Percentiles rank a stretch among this genome's conserved stretches.
Evolutionary conservation across 2,888 invertebrate genomes (phyloP).

Genomic region (Gibbula magus): DNA sequence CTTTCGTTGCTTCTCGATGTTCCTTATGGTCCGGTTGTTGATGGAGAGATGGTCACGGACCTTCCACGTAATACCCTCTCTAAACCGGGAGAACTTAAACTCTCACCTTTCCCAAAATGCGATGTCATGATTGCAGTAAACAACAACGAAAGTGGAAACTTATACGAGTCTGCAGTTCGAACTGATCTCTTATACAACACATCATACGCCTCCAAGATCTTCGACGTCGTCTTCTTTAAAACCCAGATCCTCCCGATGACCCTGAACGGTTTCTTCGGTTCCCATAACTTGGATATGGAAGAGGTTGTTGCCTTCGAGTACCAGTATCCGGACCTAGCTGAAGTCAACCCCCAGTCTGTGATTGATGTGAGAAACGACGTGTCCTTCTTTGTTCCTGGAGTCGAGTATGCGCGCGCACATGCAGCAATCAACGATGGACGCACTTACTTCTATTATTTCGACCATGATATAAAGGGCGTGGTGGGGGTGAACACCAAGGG

Average conservation of each 20-base stretch:
- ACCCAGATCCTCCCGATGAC: not conserved
- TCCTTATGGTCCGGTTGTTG: not conserved
- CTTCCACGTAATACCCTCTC: not conserved
- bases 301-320: not conserved
- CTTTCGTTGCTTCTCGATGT: not conserved
- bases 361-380: not conserved
- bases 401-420: not conserved
- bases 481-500: not conserved
- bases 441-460: not conserved
- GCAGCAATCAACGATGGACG: not conserved
- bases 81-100: not conserved
- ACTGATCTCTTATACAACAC: not conserved
- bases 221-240: not conserved
- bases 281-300: not conserved
- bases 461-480: not conserved
- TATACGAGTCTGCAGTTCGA: not conserved
- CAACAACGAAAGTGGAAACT: slow-evolving; percentile 15
- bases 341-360: too few relatives aligned
- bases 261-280: not conserved
- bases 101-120: slow-evolving; percentile 2
- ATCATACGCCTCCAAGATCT: not conserved
- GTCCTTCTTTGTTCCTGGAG: not conserved
- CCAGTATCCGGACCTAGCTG: not conserved
- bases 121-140: slow-evolving; percentile 20
- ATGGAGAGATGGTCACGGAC: slow-evolving; percentile 16